These are phyloP conservation scores for Elgaria multicarinata DNA, from an alignment of 2,113 vertebrate genomes.

Conservation along the genomic window DNA sequence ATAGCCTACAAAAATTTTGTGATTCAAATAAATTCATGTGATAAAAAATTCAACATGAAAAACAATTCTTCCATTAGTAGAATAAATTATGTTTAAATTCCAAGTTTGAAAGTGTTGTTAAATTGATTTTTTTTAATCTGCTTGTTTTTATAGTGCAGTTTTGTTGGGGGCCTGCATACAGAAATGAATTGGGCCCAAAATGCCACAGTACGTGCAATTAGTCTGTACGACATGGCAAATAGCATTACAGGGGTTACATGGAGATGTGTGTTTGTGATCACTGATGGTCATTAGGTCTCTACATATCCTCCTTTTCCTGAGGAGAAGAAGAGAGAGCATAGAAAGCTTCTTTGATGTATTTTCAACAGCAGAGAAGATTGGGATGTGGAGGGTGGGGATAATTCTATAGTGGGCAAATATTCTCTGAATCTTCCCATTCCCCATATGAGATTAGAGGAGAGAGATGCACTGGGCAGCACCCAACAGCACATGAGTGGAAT, in stretches of 20 bases:
- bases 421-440: not conserved
- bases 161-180: not conserved
- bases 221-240: not conserved
- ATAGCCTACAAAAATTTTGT: slow-evolving; percentile 34
- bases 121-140: slow-evolving; percentile 29
- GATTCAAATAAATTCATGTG: slow-evolving; percentile 48
- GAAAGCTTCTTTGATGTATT: not conserved
- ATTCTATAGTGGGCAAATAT: not conserved
- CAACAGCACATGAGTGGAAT: not conserved
- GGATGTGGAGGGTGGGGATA: not conserved
- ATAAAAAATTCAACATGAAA: slow-evolving; percentile 47
- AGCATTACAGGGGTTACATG: not conserved
- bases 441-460: not conserved
- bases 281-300: not conserved
- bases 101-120: not conserved
- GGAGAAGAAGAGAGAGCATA: not conserved
- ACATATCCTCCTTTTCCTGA: not conserved
- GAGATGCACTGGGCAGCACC: not conserved
- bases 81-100: slow-evolving; percentile 39
- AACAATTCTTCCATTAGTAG: slow-evolving; percentile 32
- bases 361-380: not conserved
- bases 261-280: not conserved
- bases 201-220: not conserved
- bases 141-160: not conserved
- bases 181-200: not conserved